Evolutionary conservation across 2,113 vertebrate genomes (phyloP).

Genomic region (Tenebrosternarchus preto): DNA sequence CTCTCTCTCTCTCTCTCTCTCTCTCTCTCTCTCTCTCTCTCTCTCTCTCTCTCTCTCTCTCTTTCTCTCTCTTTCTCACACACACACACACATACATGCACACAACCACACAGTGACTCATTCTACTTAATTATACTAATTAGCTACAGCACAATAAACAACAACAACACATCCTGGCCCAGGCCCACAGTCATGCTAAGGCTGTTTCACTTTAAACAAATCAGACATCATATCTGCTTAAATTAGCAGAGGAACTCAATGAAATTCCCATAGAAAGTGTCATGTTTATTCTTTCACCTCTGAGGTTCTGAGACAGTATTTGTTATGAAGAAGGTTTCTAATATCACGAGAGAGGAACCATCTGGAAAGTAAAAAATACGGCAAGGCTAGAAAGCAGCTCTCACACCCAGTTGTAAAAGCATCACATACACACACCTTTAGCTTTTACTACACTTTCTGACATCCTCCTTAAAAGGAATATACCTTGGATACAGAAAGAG

Average conservation of each 20-base stretch:
- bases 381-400: background rate
- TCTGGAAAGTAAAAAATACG: background rate
- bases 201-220: constrained; percentile 49
- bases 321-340: background rate
- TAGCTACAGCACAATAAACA: constrained; percentile 46
- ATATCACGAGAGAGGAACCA: background rate
- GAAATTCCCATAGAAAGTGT: constrained; percentile 7
- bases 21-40: background rate
- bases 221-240: constrained; percentile 51
- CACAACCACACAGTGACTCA: constrained; percentile 11
- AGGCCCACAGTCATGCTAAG: constrained; percentile 40
- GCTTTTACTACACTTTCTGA: background rate
- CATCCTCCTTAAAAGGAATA: background rate
- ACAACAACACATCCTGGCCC: constrained; percentile 49
- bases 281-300: background rate
- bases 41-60: background rate
- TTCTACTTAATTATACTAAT: constrained; percentile 54
- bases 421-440: background rate
- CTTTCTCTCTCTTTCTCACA: background rate
- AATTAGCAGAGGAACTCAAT: constrained; percentile 40
- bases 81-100: background rate
- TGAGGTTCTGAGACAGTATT: constrained; percentile 14
- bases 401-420: background rate
- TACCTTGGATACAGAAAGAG: background rate
- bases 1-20: no score